phyloP scores from a whole-genome alignment of 2,888 invertebrate genomes.

The Meloe dianella region DNA sequence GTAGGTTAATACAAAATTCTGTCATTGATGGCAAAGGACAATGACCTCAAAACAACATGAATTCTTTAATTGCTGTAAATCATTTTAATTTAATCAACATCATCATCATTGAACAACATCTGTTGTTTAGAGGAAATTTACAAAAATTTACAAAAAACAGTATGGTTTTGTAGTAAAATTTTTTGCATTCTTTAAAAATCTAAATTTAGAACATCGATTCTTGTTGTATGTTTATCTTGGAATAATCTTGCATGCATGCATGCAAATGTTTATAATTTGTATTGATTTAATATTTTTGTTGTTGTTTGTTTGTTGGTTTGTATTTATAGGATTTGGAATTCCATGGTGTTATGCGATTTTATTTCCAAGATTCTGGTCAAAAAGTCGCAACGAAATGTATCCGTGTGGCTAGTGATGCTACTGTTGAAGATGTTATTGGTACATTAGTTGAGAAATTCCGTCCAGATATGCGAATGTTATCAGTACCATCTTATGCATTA shows the following conservation, averaged over 20 bases:
- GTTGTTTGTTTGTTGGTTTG: slow-evolving; percentile 51
- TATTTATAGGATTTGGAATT: slow-evolving; percentile 88
- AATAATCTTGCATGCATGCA: slow-evolving; percentile 8
- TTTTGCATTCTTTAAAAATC: not conserved
- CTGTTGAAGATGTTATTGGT: slow-evolving; percentile 93
- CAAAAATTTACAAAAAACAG: slow-evolving; percentile 10
- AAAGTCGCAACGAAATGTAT: slow-evolving; percentile 99
- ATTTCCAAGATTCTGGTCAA: slow-evolving; percentile 98
- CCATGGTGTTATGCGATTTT: slow-evolving; percentile 99
- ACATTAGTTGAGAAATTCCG: slow-evolving; percentile 98
- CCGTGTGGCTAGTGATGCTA: slow-evolving; percentile 95
- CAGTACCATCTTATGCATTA: slow-evolving; percentile 75
- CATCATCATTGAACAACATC: slow-evolving; percentile 10
- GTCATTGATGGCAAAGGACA: slow-evolving; percentile 27
- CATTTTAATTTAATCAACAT: slow-evolving; percentile 15
- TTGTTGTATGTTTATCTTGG: slow-evolving; percentile 1
- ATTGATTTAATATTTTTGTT: not conserved
- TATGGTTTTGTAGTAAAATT: not conserved
- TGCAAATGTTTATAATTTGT: slow-evolving; percentile 12
- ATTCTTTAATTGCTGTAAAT: slow-evolving; percentile 4
- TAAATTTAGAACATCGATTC: not conserved
- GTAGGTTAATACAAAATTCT: slow-evolving; percentile 25
- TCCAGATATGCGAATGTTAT: slow-evolving; percentile 97
- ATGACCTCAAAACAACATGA: slow-evolving; percentile 19
- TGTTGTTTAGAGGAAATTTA: slow-evolving; percentile 6